phyloP scores from a whole-genome alignment of 2,113 vertebrate genomes.

The Datnioides undecimradiatus region DNA sequence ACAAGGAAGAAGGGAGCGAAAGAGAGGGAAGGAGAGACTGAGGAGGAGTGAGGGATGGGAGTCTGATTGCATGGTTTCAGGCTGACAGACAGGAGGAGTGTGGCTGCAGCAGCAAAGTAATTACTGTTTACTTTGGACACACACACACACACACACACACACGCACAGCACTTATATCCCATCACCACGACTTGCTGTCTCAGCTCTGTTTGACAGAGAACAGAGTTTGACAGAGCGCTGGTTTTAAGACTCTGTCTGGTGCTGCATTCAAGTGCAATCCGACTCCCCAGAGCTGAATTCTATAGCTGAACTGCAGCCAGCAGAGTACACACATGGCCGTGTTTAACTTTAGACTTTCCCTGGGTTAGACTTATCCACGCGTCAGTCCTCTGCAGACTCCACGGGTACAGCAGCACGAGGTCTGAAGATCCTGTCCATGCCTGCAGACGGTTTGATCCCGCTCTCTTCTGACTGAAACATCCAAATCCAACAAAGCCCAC shows the following conservation, averaged over 20 bases:
- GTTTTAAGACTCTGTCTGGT: slow-evolving; percentile 18
- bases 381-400: not conserved
- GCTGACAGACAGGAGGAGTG: slow-evolving; percentile 69
- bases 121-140: slow-evolving; percentile 77
- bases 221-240: slow-evolving; percentile 22
- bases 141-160: slow-evolving; percentile 33
- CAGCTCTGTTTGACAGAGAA: slow-evolving; percentile 51
- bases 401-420: no score
- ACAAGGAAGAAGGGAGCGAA: not conserved
- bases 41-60: slow-evolving; percentile 51
- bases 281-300: not conserved
- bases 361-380: not conserved
- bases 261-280: not conserved
- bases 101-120: slow-evolving; percentile 69
- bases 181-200: slow-evolving; percentile 56
- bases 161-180: slow-evolving; percentile 19
- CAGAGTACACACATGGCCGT: not conserved
- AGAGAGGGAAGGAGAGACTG: not conserved
- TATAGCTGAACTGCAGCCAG: not conserved
- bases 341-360: not conserved
- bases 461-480: no score
- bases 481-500: no score
- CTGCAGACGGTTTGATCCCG: no score
- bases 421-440: no score
- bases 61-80: slow-evolving; percentile 66